A percentile compares a stretch with the other conserved stretches of the same genome.
Conservation (phyloP, 1,140 invertebrate genomes). For the Stenopsyche tienmushanensis region DNA sequence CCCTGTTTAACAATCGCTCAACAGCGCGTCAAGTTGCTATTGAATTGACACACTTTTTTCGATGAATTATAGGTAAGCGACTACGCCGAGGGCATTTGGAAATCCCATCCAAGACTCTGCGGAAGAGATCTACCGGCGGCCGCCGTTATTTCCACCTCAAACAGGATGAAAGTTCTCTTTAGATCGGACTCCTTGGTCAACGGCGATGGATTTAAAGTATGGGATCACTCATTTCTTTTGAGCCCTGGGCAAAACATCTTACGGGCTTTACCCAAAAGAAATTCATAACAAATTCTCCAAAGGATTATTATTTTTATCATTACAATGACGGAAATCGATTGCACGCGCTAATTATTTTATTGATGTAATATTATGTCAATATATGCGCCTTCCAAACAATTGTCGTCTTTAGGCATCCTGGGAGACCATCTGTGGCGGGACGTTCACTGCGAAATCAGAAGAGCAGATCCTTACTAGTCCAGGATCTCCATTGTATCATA, state of each 20-base stretch:
- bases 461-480: conserved; percentile 61
- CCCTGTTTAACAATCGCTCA: background rate
- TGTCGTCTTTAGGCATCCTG: conserved; percentile 56
- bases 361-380: background rate
- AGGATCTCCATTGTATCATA: conserved; percentile 64
- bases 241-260: too few species aligned
- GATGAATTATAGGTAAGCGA: conserved; percentile 48
- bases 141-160: conserved; percentile 65
- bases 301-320: too few species aligned
- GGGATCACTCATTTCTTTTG: too few species aligned
- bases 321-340: too few species aligned
- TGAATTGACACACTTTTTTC: background rate
- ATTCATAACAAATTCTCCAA: too few species aligned
- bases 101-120: conserved; percentile 65
- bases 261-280: too few species aligned
- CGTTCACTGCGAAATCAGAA: conserved; percentile 62
- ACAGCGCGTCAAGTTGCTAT: background rate
- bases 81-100: conserved; percentile 53
- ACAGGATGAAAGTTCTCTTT: conserved; percentile 70
- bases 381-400: background rate
- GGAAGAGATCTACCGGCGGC: conserved; percentile 64
- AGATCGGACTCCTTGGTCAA: conserved; percentile 64
- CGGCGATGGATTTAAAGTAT: conserved; percentile 71
- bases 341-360: background rate
- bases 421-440: conserved; percentile 70